Conservation (phyloP, 2,888 invertebrate genomes). For the Acrobasis suavella region DNA sequence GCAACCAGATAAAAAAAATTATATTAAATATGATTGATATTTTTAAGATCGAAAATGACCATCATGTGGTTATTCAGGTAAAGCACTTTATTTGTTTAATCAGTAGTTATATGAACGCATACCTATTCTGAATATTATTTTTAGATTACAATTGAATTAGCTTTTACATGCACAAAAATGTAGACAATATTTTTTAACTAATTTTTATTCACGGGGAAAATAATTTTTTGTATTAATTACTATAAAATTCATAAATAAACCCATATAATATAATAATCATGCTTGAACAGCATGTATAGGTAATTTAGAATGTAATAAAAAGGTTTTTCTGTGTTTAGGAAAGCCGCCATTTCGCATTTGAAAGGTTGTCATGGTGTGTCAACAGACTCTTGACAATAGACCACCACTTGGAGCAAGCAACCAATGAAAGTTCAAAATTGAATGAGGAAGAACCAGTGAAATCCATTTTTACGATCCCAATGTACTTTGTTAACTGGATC, state of each 20-base stretch:
- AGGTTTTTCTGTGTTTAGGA: conserved; percentile 50
- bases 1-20: conserved; percentile 71
- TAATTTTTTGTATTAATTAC: too few relatives aligned
- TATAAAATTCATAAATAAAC: too few relatives aligned
- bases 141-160: too few relatives aligned
- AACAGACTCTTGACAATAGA: conserved; percentile 54
- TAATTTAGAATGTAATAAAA: too few relatives aligned
- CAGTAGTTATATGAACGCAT: too few relatives aligned
- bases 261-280: too few relatives aligned
- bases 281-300: too few relatives aligned
- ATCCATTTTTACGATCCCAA: conserved; percentile 52
- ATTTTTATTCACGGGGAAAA: too few relatives aligned
- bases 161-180: too few relatives aligned
- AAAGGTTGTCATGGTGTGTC: conserved; percentile 69
- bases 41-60: conserved; percentile 59
- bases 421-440: conserved; percentile 23
- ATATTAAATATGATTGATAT: conserved; percentile 61
- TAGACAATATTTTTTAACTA: too few relatives aligned
- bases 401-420: conserved; percentile 41
- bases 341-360: conserved; percentile 61
- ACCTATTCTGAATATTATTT: too few relatives aligned
- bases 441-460: conserved; percentile 40
- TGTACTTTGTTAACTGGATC: conserved; percentile 79
- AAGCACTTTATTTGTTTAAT: conserved; percentile 3
- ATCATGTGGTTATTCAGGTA: conserved; percentile 54